phyloP scores from a whole-genome alignment of 2,797 vertebrate genomes.

The Trachops cirrhosus region DNA sequence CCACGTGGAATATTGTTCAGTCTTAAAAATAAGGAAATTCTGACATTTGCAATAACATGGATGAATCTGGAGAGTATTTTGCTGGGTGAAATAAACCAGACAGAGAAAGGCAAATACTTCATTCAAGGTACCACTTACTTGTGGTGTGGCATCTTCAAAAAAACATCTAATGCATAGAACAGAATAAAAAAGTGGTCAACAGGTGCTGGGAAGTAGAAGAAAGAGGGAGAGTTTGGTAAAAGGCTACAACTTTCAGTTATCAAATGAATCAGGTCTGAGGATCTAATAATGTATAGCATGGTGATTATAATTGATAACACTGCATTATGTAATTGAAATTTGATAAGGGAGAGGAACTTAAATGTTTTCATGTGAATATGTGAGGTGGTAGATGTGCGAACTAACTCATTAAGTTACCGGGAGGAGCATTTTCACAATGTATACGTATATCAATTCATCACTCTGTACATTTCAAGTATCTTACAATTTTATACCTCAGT shows the following conservation, averaged over 20 bases:
- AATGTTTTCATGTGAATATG: neutral
- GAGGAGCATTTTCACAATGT: neutral
- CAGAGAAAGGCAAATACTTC: neutral
- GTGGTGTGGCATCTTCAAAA: no score
- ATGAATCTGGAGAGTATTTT: neutral
- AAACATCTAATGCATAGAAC: neutral
- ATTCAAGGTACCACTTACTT: neutral
- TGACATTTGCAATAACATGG: neutral
- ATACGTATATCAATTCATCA: neutral
- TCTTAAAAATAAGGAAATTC: neutral
- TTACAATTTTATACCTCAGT: neutral
- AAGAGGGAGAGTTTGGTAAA: neutral
- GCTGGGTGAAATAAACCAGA: neutral
- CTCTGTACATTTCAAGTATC: neutral
- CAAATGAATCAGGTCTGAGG: neutral
- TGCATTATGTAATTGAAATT: neutral
- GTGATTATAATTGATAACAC: neutral
- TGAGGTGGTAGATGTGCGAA: neutral
- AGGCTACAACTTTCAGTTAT: neutral
- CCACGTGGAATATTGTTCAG: neutral
- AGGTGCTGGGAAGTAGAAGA: neutral
- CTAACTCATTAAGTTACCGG: neutral
- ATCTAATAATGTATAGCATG: neutral
- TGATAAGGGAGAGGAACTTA: neutral
- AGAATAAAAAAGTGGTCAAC: neutral